These are phyloP conservation scores for Silurus lanzhouensis DNA, from an alignment of 2,797 vertebrate species.

Conservation along the genomic window DNA sequence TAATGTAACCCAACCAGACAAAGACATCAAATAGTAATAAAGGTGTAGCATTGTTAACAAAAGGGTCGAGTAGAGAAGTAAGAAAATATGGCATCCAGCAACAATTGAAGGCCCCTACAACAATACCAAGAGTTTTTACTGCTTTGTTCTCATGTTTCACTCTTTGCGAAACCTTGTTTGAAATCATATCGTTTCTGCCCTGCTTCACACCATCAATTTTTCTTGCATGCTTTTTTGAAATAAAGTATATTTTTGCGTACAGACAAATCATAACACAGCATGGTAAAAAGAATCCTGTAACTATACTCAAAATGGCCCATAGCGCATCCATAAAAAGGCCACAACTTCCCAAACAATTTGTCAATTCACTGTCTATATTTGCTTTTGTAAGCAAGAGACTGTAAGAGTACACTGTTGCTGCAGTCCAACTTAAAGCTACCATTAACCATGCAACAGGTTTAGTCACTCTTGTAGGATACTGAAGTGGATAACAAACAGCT, in stretches of 20 bases:
- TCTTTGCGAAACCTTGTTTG: constrained; percentile 38
- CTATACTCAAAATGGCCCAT: constrained; percentile 66
- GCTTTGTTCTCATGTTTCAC: constrained; percentile 64
- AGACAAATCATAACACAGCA: constrained; percentile 65
- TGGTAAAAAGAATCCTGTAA: constrained; percentile 65
- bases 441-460: constrained; percentile 61
- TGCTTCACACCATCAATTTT: constrained; percentile 53
- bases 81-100: constrained; percentile 69
- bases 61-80: constrained; percentile 58
- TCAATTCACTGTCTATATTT: constrained; percentile 58
- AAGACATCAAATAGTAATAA: constrained; percentile 59
- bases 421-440: constrained; percentile 65
- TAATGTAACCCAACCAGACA: constrained; percentile 67
- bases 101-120: constrained; percentile 64
- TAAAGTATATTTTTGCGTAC: constrained; percentile 69
- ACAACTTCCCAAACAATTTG: constrained; percentile 67
- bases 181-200: constrained; percentile 1
- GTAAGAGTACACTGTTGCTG: constrained; percentile 67
- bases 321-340: constrained; percentile 68
- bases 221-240: constrained; percentile 67
- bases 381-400: constrained; percentile 68
- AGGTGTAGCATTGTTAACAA: constrained; percentile 62
- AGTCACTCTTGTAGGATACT: constrained; percentile 66
- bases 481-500: constrained; percentile 73
- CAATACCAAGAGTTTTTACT: constrained; percentile 65